Percentiles rank a stretch among this genome's conserved stretches.
Conservation (phyloP, 53 echinoderm and acorn worm genomes). For the Apostichopus leukothele region DNA sequence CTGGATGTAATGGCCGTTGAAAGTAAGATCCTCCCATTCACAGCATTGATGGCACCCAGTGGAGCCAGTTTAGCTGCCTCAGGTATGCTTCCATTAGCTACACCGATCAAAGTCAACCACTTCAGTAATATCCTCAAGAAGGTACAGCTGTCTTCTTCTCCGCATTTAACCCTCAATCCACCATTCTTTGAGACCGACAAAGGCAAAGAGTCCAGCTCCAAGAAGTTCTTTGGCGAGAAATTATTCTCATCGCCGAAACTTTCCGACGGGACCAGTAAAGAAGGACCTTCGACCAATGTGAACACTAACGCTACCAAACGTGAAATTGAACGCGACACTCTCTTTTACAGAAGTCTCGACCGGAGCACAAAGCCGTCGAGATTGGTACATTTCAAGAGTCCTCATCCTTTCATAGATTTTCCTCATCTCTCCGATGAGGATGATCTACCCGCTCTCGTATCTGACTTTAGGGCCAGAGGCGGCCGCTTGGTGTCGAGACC, state of each 20-base stretch:
- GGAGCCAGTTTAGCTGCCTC: background rate
- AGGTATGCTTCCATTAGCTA: conserved; percentile 29
- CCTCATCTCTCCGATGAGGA: conserved; percentile 66
- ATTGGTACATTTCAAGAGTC: background rate
- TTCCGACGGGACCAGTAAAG: background rate
- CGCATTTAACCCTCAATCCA: conserved; percentile 54
- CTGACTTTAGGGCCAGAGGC: conserved; percentile 91
- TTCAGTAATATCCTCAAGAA: conserved; percentile 51
- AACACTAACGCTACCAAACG: background rate
- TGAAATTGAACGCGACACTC: conserved; percentile 17
- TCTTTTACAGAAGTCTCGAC: conserved; percentile 54
- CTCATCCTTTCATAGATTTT: conserved; percentile 78
- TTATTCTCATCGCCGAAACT: conserved; percentile 77
- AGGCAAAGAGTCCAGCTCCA: conserved; percentile 63
- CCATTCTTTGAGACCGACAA: conserved; percentile 76
- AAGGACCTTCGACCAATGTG: background rate
- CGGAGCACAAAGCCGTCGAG: conserved; percentile 61
- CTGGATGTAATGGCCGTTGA: conserved; percentile 25
- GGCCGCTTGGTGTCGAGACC: conserved; percentile 66
- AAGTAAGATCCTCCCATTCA: conserved; percentile 19
- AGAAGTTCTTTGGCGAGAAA: conserved; percentile 61
- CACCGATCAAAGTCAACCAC: conserved; percentile 20
- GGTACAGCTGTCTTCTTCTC: conserved; percentile 66
- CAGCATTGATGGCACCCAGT: conserved; percentile 34
- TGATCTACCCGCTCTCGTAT: conserved; percentile 60